Evolutionary conservation across 2,113 vertebrate genomes (phyloP).

Genomic region (Mus musculus): GRCm39 chr5:37265501-37266000

Average conservation of each 20-base stretch:
- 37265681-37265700: accelerated
- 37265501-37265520: not conserved
- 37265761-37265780: no score
- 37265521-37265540: not conserved
- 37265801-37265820: not conserved
- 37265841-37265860: not conserved
- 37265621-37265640: not conserved
- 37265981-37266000: no score
- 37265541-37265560: not conserved
- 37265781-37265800: not conserved
- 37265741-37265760: not conserved
- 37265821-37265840: not conserved
- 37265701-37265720: not conserved
- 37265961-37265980: not conserved
- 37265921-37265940: not conserved
- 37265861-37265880: not conserved
- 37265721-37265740: not conserved
- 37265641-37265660: accelerated
- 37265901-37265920: not conserved
- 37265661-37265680: not conserved
- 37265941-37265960: no score
- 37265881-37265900: not conserved
- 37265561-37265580: no score
- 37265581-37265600: not conserved
- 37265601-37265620: no score